A percentile compares a stretch with the other conserved stretches of the same genome.
Conservation (phyloP, 2,797 vertebrate species). For the Lycodopsis pacificus region DNA sequence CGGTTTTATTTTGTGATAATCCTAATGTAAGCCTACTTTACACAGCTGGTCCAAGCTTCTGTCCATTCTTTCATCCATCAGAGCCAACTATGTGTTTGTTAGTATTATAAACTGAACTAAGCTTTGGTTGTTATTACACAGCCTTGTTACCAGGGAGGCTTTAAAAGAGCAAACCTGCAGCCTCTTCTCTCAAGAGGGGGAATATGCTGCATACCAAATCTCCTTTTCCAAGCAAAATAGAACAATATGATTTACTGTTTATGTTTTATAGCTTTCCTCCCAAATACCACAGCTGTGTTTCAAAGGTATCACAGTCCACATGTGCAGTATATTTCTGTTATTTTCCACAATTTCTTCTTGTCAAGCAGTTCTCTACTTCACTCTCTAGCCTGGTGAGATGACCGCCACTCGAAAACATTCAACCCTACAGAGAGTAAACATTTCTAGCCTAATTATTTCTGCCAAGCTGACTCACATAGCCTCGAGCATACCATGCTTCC, state of each 20-base stretch:
- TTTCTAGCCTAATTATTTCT: slow-evolving; percentile 49
- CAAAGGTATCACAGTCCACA: slow-evolving; percentile 1
- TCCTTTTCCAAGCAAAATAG: slow-evolving; percentile 1
- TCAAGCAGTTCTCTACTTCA: neutral
- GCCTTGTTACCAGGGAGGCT: neutral
- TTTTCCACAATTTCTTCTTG: slow-evolving; percentile 8
- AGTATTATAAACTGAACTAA: slow-evolving; percentile 24
- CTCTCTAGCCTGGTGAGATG: slow-evolving; percentile 4
- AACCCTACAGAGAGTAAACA: slow-evolving; percentile 27
- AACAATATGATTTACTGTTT: slow-evolving; percentile 19
- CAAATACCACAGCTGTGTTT: slow-evolving; percentile 26
- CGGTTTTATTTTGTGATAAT: slow-evolving; percentile 1
- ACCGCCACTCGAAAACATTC: slow-evolving; percentile 28
- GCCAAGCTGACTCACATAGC: slow-evolving; percentile 12
- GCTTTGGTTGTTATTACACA: slow-evolving; percentile 30
- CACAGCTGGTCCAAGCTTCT: neutral
- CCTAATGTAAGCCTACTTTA: neutral
- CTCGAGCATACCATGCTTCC: slow-evolving; percentile 1
- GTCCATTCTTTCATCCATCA: neutral
- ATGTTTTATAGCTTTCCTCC: slow-evolving; percentile 27
- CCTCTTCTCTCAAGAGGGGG: neutral
- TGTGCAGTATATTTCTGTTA: neutral
- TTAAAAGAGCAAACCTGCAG: slow-evolving; percentile 13
- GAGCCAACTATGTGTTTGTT: slow-evolving; percentile 64
- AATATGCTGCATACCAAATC: neutral